Conservation (phyloP, 2,888 invertebrate species). For the Drosophila anomelani region DNA sequence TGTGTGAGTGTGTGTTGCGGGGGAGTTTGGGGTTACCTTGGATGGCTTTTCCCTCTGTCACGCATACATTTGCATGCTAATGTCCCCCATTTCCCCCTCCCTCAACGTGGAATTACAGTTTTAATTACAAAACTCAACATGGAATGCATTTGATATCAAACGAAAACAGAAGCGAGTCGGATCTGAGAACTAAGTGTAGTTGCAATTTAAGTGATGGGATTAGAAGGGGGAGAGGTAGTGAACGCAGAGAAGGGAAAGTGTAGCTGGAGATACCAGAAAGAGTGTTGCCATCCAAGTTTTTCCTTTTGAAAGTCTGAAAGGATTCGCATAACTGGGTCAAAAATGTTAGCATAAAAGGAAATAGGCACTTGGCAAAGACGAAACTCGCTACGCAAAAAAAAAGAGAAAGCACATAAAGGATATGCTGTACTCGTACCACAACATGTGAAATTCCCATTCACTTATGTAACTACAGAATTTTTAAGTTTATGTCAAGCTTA, state of each 20-base stretch:
- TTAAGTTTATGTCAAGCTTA: constrained; percentile 1
- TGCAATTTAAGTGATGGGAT: constrained; percentile 30
- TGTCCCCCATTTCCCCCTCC: constrained; percentile 27
- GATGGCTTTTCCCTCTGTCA: constrained; percentile 56
- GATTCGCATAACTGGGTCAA: constrained; percentile 36
- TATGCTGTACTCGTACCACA: background rate
- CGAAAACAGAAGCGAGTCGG: constrained; percentile 45
- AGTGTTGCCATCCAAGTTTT: constrained; percentile 24
- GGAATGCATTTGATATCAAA: constrained; percentile 76
- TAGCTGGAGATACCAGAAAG: background rate
- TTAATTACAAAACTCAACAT: constrained; percentile 77
- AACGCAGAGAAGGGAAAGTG: background rate
- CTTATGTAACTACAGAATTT: background rate
- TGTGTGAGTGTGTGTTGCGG: constrained; percentile 17
- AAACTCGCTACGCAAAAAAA: constrained; percentile 8
- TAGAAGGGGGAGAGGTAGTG: background rate
- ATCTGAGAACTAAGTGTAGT: constrained; percentile 35
- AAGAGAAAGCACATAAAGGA: background rate
- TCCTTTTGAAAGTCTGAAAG: constrained; percentile 22
- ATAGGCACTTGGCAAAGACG: constrained; percentile 11
- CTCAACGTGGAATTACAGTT: constrained; percentile 65
- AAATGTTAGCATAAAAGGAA: constrained; percentile 31
- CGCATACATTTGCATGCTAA: constrained; percentile 75
- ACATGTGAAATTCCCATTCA: constrained; percentile 2
- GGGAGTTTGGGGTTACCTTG: constrained; percentile 55